Evolutionary conservation across 1,140 invertebrate genomes (phyloP).

Genomic region (Sarcophaga peregrina): DNA sequence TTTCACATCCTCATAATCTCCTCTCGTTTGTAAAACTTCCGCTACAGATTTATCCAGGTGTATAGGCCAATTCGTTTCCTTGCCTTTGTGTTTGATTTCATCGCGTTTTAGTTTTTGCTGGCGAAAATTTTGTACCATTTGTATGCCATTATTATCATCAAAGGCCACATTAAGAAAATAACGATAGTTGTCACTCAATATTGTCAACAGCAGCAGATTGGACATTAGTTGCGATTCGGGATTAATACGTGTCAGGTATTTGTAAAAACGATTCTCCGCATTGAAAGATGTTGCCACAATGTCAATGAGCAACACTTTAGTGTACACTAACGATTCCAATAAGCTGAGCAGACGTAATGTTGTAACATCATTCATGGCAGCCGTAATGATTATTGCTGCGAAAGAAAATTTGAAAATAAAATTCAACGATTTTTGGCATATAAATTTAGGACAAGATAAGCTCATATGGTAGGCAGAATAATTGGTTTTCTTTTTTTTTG

Average conservation of each 20-base stretch:
- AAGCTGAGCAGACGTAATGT: conserved; percentile 53
- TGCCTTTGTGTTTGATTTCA: not conserved
- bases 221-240: conserved; percentile 49
- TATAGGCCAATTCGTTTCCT: conserved; percentile 42
- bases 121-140: conserved; percentile 57
- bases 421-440: not conserved
- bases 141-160: conserved; percentile 52
- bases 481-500: not conserved
- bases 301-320: conserved; percentile 63
- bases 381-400: conserved; percentile 62
- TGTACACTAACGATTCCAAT: conserved; percentile 49
- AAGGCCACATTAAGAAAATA: conserved; percentile 60
- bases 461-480: no score
- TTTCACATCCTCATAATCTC: not conserved
- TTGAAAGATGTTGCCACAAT: conserved; percentile 63
- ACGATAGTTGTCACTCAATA: conserved; percentile 64
- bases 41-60: conserved; percentile 44
- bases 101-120: conserved; percentile 37
- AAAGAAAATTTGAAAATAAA: not conserved
- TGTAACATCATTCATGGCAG: conserved; percentile 59
- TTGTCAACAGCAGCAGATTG: conserved; percentile 63
- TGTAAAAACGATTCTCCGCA: conserved; percentile 61
- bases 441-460: not conserved
- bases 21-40: conserved; percentile 28
- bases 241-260: conserved; percentile 57